Base-by-base conservation (phyloP, 92 coral and sea anemone genomes). In the Montipora capitata region DNA sequence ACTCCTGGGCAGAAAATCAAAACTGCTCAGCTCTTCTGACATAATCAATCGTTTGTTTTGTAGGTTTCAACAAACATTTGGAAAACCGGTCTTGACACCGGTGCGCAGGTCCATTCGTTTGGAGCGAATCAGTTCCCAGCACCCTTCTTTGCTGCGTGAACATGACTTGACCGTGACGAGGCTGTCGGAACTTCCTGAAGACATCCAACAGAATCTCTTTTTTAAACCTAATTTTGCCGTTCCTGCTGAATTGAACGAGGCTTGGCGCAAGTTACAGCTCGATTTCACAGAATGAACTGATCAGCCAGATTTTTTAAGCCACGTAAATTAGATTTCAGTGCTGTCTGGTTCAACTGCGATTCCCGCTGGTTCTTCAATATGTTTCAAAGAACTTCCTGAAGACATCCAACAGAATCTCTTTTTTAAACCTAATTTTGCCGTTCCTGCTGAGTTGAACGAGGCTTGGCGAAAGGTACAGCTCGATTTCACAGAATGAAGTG, bases 151-250 rank as follows among this genome's bases (percentile, higher is more conserved):
- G 92, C 81, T 94, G 38, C 96, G 91, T 61, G 96, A 94, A 54
- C 96, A 91, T 65, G 91, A 80, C 63, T 67, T 91, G 69, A 84
- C 92, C 1, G 96, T 94, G 42, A 77, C 88, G 14, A 81, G 76
- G 27, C 57, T 94, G 85, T 93, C 70, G 17, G 94, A 94, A 16
- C 91, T 94, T 12, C 94, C 96, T 3, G 88, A 88, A 73, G 91
- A 85, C 20, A 58, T 85, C 77, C 91, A 90, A 57, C 80, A 88
- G n/a, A 69, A 91, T 40, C 81, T 91, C 57, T 45, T 92, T 77
- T 94, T 87, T 83, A 94, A 87, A 71, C 96, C 96, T 10, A 94
- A 94, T 90, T 91, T 94, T 78, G 90, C 96, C 39, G 91, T 94
- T 65, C 65, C 78, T n/a, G 74, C 90, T 12, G 91, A 91, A 39